Conservation (phyloP, 1,140 invertebrate genomes). For the Lepeophtheirus salmonis region DNA sequence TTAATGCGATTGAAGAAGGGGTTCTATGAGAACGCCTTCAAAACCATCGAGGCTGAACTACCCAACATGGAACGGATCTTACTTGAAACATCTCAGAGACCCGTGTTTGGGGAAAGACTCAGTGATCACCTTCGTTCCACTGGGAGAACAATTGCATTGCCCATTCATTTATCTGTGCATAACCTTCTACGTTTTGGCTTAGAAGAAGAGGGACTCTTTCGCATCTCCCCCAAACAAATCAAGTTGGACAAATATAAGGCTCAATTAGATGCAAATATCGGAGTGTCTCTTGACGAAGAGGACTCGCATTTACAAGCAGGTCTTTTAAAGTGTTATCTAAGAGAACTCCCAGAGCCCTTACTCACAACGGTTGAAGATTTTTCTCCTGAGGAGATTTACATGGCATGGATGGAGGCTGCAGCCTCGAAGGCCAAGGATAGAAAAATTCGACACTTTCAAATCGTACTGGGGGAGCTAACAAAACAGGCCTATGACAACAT, state of each 20-base stretch:
- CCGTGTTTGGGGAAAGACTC: conserved; percentile 11
- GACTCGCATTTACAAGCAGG: conserved; percentile 10
- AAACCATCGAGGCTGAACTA: conserved; percentile 5
- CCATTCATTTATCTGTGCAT: conserved; percentile 1
- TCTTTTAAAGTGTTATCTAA: conserved; percentile 5
- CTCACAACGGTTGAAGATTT: background rate
- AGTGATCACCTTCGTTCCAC: conserved; percentile 1
- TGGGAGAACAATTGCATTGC: background rate
- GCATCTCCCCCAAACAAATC: conserved; percentile 11
- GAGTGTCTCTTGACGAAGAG: background rate
- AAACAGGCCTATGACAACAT: background rate
- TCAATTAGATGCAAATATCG: background rate
- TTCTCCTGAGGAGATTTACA: background rate
- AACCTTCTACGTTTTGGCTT: background rate
- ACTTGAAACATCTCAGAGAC: background rate
- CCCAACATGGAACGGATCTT: conserved; percentile 8
- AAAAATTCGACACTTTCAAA: background rate
- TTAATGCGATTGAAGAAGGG: conserved; percentile 10
- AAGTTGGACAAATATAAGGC: conserved; percentile 13
- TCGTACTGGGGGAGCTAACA: background rate
- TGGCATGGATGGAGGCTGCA: background rate
- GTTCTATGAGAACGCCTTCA: conserved; percentile 14
- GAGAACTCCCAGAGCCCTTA: conserved; percentile 9
- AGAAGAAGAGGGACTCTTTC: conserved; percentile 11
- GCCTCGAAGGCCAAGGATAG: background rate